Base-by-base conservation (phyloP, 2,113 vertebrate genomes). In the Talpa occidentalis region DNA sequence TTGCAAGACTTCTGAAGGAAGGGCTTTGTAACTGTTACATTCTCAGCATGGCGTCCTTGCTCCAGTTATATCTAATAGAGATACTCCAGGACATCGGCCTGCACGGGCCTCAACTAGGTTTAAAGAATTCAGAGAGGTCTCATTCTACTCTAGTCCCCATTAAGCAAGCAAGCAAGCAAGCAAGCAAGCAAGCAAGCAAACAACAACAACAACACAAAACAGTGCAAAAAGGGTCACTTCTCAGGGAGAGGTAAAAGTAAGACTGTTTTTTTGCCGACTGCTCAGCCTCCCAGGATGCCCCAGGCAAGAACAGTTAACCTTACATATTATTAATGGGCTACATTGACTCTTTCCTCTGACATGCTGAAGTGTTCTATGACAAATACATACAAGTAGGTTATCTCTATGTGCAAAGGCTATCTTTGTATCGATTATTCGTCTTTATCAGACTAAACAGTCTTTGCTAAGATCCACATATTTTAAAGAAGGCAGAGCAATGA, bases 391-490 rank as follows among this genome's bases (percentile, higher is more conserved):
- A 35, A 30, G 5, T 15, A 19, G 66, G 66, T 56, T 56, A 56
- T 56, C 19, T 21, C 54, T 56, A 56, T 56, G 54, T 56, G 54
- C 12, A 32, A 62, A 72, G 70, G 30, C 32, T 2, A 77, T 66
- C 64, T 90, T 2, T 9, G 8, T n/a, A 76, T 60, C 10, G 37
- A 60, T 26, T 32, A 80, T 42, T 79, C 24, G 16, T 44, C 95
- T 93, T 80, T 47, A 40, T 37, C 76, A 95, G 64, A 62, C 40
- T 69, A 47, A 89, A 73, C 4, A 62, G 64, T 42, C 59, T 84
- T 59, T 60, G 67, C 72, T 56, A 76, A 94, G 88, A 72, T 37
- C 17, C 26, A 69, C 40, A 22, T n/a, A 49, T n/a, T 64, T 89
- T 59, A 35, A 44, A 64, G 64, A 44, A 49, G 62, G 17, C 35